A percentile compares a stretch with the other conserved stretches of the same genome.
Evolutionary conservation across 1,140 invertebrate species (phyloP).

Genomic region (Bombus confusus): DNA sequence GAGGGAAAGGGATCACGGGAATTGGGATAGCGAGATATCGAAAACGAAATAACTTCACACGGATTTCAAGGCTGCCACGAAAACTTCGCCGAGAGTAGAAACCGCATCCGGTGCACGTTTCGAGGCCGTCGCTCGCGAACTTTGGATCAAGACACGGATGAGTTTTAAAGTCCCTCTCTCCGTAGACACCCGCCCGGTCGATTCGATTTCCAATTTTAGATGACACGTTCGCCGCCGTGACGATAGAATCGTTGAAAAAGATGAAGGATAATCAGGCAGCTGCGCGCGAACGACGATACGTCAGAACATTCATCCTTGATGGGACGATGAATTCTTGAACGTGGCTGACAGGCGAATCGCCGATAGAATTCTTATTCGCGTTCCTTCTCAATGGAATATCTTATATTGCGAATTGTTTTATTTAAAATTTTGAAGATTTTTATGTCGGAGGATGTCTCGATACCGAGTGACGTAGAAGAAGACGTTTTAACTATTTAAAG

Average conservation of each 20-base stretch:
- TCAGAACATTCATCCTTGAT: background rate
- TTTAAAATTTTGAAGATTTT: background rate
- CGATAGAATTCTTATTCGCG: conserved; percentile 19
- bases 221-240: conserved; percentile 31
- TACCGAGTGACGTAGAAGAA: no score
- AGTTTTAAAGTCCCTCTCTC: conserved; percentile 13
- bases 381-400: background rate
- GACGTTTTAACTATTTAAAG: no score
- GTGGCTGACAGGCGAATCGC: background rate
- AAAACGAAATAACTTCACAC: conserved; percentile 32
- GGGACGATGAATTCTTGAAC: conserved; percentile 25
- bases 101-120: background rate
- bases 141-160: conserved; percentile 48
- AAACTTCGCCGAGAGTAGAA: background rate
- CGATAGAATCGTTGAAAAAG: conserved; percentile 22
- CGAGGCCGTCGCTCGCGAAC: conserved; percentile 1
- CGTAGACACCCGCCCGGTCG: background rate
- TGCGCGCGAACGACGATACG: conserved; percentile 12
- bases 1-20: no score
- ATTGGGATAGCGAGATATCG: conserved; percentile 14
- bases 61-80: conserved; percentile 3
- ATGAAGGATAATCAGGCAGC: conserved; percentile 32
- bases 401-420: background rate
- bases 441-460: no score
- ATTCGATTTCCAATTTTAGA: conserved; percentile 59